Percentiles rank a stretch among this genome's conserved stretches.
Evolutionary conservation across 2,113 vertebrate species (phyloP).

Genomic region (Toxostoma redivivum): DNA sequence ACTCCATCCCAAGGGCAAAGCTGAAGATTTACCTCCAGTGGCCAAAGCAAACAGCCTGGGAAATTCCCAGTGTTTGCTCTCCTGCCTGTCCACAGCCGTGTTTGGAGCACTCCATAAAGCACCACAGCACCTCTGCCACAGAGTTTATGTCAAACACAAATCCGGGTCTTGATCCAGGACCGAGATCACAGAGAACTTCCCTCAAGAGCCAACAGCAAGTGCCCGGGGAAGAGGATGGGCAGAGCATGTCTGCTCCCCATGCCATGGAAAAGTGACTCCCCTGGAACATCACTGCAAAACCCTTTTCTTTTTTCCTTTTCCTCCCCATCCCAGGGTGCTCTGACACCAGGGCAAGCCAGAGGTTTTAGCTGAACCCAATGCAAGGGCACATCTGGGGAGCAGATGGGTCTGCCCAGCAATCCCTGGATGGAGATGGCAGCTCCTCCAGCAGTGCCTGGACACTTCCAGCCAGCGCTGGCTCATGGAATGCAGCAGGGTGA

Average conservation of each 20-base stretch:
- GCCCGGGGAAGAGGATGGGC: neutral
- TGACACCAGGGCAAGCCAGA: rapidly evolving
- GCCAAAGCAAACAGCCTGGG: slow-evolving; percentile 47
- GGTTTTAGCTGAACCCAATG: neutral
- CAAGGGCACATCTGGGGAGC: neutral
- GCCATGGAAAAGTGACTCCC: rapidly evolving
- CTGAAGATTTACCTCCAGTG: neutral
- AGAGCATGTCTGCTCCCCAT: neutral
- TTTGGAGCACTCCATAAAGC: neutral
- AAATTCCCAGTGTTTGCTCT: neutral
- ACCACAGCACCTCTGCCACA: neutral
- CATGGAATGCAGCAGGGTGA: neutral
- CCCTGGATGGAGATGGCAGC: neutral
- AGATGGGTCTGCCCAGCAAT: neutral
- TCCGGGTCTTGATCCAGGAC: neutral
- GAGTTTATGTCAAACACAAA: neutral
- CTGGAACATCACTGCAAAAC: neutral
- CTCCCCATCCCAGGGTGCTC: neutral
- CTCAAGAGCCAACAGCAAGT: neutral
- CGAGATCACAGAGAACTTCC: neutral
- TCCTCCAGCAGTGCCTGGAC: rapidly evolving
- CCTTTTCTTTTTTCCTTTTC: neutral
- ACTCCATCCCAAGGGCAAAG: neutral
- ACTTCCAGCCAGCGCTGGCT: neutral
- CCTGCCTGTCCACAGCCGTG: neutral